Percentiles rank a stretch among this genome's conserved stretches.
Evolutionary conservation across 2,797 vertebrate genomes (phyloP).

Genomic region (Gastrophryne carolinensis): DNA sequence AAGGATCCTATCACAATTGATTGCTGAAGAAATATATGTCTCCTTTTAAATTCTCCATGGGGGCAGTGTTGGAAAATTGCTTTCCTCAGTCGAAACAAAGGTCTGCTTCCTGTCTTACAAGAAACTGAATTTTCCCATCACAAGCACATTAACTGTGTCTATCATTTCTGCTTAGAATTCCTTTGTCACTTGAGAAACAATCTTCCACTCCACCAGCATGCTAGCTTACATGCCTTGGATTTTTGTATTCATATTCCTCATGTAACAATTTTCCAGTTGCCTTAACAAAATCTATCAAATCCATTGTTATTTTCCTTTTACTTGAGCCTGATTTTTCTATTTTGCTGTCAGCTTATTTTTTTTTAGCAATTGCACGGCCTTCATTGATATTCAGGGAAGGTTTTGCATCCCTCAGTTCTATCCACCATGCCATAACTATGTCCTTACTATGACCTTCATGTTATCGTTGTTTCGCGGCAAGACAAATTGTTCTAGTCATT

Average conservation of each 20-base stretch:
- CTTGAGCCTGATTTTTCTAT: conserved; percentile 28
- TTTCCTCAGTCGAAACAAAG: conserved; percentile 50
- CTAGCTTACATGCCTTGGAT: conserved; percentile 10
- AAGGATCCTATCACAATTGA: conserved; percentile 50
- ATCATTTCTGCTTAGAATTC: conserved; percentile 49
- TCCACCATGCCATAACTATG: conserved; percentile 46
- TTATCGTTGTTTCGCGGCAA: conserved; percentile 27
- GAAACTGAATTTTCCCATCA: conserved; percentile 48
- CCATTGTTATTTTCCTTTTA: conserved; percentile 26
- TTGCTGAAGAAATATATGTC: conserved; percentile 48
- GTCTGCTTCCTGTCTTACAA: conserved; percentile 47
- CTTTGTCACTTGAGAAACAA: conserved; percentile 38
- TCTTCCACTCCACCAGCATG: conserved; percentile 39
- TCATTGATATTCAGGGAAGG: conserved; percentile 38
- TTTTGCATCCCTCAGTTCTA: conserved; percentile 39
- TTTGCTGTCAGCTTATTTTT: conserved; percentile 41
- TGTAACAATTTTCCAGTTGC: conserved; percentile 43
- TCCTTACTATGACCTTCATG: conserved; percentile 49
- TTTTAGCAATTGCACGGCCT: conserved; percentile 11
- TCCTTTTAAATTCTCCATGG: conserved; percentile 49
- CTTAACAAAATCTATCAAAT: conserved; percentile 50
- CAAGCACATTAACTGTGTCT: conserved; percentile 44
- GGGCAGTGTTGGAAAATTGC: conserved; percentile 49
- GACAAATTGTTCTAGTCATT: conserved; percentile 29
- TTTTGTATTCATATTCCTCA: conserved; percentile 53